These are phyloP conservation scores for Crioceris asparagi DNA, from an alignment of 2,888 invertebrate species.

Conservation along the genomic window DNA sequence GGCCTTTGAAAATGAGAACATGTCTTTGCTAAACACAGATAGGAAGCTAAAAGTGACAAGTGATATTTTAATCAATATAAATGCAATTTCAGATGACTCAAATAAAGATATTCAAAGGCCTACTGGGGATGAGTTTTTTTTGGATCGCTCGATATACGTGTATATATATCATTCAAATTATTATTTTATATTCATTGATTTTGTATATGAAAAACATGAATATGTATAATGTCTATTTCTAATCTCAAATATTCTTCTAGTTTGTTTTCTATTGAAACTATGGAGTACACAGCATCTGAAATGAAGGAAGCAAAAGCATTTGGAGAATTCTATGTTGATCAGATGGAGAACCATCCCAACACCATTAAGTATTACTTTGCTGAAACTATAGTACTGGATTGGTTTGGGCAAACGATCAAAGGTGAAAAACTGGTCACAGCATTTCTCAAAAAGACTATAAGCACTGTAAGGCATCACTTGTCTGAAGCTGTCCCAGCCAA, in stretches of 20 bases:
- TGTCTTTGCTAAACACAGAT: no score
- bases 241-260: background rate
- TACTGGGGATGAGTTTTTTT: no score
- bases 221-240: no score
- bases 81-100: no score
- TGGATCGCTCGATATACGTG: no score
- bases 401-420: conserved; percentile 53
- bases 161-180: background rate
- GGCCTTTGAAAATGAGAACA: no score
- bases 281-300: conserved; percentile 23
- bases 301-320: conserved; percentile 28
- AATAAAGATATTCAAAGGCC: no score
- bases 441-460: conserved; percentile 45
- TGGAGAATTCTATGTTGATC: conserved; percentile 32
- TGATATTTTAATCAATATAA: no score
- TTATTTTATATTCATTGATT: background rate
- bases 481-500: conserved; percentile 25
- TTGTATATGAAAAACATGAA: no score
- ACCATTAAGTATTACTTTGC: conserved; percentile 30
- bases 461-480: conserved; percentile 29
- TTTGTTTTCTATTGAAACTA: conserved; percentile 2
- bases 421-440: conserved; percentile 46
- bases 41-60: no score
- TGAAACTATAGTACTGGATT: conserved; percentile 43
- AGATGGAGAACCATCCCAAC: conserved; percentile 32